These are phyloP conservation scores for Campylomormyrus tamandua DNA, from an alignment of 2,113 vertebrate genomes.

Conservation along the genomic window DNA sequence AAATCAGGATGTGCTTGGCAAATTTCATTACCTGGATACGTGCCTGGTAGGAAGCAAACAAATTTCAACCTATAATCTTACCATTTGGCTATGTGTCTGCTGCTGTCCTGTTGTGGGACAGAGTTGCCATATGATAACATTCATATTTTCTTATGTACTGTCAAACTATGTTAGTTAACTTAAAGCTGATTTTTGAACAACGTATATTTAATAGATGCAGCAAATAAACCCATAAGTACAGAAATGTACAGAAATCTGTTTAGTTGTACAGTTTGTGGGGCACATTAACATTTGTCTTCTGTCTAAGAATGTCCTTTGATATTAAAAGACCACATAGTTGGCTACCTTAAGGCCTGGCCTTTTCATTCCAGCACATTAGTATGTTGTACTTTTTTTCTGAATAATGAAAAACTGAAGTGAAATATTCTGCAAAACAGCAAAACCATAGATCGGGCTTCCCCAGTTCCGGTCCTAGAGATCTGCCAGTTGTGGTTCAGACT, in stretches of 20 bases:
- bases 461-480: not conserved
- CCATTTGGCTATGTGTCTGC: not conserved
- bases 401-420: not conserved
- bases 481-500: not conserved
- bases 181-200: not conserved
- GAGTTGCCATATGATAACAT: not conserved
- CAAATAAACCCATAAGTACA: not conserved
- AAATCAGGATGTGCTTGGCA: not conserved
- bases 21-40: not conserved
- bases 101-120: not conserved
- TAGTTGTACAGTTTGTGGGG: not conserved
- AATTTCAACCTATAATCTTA: not conserved
- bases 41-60: not conserved
- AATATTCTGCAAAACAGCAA: not conserved
- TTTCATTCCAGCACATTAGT: not conserved
- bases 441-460: not conserved
- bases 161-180: not conserved
- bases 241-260: not conserved
- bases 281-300: not conserved
- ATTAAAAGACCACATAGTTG: not conserved
- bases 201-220: too few relatives aligned
- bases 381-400: not conserved
- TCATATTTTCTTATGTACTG: not conserved
- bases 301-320: not conserved
- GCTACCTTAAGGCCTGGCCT: not conserved